phyloP scores from a whole-genome alignment of 1,140 invertebrate species.

The Lepidotrigona ventralis region DNA sequence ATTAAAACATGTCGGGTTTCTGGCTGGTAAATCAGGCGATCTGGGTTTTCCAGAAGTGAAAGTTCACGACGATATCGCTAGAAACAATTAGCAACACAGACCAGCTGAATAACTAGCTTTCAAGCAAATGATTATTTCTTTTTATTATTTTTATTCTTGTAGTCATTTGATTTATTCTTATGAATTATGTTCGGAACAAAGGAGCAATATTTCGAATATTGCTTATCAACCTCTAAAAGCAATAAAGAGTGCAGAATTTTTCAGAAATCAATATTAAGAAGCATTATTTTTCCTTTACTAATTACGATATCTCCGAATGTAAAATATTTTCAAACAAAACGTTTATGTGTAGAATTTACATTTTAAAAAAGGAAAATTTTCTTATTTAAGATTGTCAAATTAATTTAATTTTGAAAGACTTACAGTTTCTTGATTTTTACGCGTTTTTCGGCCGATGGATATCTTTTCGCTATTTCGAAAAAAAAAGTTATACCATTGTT shows the following conservation, averaged over 20 bases:
- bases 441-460: not conserved
- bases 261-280: not conserved
- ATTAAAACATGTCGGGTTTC: too few species aligned
- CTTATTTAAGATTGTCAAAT: not conserved
- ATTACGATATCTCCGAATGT: not conserved
- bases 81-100: slow-evolving; percentile 10
- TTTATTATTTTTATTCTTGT: not conserved
- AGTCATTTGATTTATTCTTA: not conserved
- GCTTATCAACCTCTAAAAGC: not conserved
- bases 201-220: not conserved
- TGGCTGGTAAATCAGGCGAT: not conserved
- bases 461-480: not conserved
- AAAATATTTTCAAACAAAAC: not conserved
- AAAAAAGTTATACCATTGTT: not conserved
- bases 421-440: not conserved
- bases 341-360: not conserved
- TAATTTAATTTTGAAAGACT: not conserved
- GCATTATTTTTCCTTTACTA: too few species aligned
- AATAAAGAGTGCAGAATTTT: not conserved
- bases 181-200: not conserved
- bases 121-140: not conserved
- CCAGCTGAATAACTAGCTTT: not conserved
- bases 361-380: not conserved
- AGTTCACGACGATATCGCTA: slow-evolving; percentile 8
- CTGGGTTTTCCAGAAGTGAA: slow-evolving; percentile 55